Evolutionary conservation across 2,113 vertebrate species (phyloP), one percentile per base, ranked within the genome.

Genomic region (Turnix velox): DNA sequence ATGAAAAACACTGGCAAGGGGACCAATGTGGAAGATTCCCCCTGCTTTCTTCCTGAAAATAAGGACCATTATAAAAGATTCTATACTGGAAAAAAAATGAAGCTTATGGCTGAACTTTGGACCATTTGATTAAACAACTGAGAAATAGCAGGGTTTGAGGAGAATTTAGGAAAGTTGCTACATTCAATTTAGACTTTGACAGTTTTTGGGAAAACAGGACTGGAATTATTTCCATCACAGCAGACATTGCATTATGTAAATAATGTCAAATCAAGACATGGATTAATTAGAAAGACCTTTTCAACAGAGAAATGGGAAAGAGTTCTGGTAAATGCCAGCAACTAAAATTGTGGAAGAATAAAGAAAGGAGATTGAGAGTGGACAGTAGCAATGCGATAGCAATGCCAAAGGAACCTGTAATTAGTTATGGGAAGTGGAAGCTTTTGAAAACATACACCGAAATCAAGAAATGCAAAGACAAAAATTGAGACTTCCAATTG

Each of bases 381-480:
- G 37, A 65, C 1, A 54, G 37, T 3, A 51, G 5, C 4, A 49
- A 57, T 17, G n/a, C n/a, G 51, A 25, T 12, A 76, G 5, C 6
- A 31, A 71, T 3, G 10, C 25, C 49, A 12, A 66, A 62, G 7
- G 19, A n/a, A 10, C 33, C 27, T 45, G 48, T 7, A 48, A 25
- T 8, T 19, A 35, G 3, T 18, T 74, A 66, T 2, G 10, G 51
- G 42, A 42, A 14, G 11, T 23, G 15, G 22, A 67, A 59, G 15
- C 9, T 84, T 52, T 30, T 49, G 3, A 67, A 73, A 65, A 66
- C 80, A 33, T 0, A 0, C 7, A 40, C 8, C 13, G 14, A 0
- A 48, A 54, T 24, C 43, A 58, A 42, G 12, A 27, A 86, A 69
- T 35, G 6, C 4, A 65, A 77, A 58, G 10, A 72, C 13, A 73